Percentiles rank a stretch among this genome's conserved stretches.
Conservation (phyloP, 2,888 invertebrate species). For the Stenolophus ochropezus region DNA sequence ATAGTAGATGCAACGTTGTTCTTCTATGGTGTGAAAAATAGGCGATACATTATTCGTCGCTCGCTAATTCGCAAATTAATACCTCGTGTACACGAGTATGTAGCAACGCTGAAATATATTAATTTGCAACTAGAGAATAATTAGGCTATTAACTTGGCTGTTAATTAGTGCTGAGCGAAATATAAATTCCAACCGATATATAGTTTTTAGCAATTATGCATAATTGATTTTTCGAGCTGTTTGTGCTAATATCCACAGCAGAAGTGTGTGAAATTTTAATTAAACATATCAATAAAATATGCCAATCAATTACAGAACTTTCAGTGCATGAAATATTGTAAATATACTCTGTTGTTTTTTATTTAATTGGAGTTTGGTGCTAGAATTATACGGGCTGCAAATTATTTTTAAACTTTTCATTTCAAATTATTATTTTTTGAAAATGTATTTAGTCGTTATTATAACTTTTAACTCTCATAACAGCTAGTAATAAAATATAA, state of each 20-base stretch:
- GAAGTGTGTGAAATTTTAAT: conserved; percentile 34
- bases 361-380: too few relatives aligned
- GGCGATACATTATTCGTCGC: neutral
- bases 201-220: conserved; percentile 1
- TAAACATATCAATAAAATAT: conserved; percentile 1
- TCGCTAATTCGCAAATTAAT: neutral
- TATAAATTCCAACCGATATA: neutral
- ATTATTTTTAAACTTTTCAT: too few relatives aligned
- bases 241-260: conserved; percentile 12
- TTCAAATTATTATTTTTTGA: too few relatives aligned
- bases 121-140: conserved; percentile 25
- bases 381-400: too few relatives aligned
- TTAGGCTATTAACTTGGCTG: conserved; percentile 23
- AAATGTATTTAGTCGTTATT: too few relatives aligned
- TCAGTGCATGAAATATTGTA: neutral
- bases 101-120: neutral
- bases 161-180: conserved; percentile 16
- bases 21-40: too few relatives aligned
- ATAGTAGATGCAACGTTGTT: too few relatives aligned
- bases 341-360: neutral
- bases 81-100: neutral
- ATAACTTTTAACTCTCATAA: too few relatives aligned
- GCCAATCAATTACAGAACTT: neutral
- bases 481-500: too few relatives aligned
- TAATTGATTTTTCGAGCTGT: neutral